These are phyloP conservation scores for Solea senegalensis DNA, from an alignment of 2,113 vertebrate genomes.

Conservation along the genomic window DNA sequence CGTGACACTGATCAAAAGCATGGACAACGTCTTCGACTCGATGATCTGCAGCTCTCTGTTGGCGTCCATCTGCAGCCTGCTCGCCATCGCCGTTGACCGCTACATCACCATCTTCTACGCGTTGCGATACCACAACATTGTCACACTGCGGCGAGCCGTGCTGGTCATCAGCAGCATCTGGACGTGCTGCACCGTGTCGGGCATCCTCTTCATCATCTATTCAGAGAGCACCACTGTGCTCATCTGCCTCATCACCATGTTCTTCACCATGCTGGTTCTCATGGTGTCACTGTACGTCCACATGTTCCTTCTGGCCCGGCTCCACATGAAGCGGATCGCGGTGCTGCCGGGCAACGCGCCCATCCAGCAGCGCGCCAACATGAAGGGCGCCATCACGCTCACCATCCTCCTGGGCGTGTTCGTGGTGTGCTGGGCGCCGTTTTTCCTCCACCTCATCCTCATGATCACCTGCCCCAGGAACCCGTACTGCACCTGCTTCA, in stretches of 20 bases:
- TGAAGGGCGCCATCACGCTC: constrained; percentile 94
- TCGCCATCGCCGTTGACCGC: constrained; percentile 93
- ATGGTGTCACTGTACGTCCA: constrained; percentile 96
- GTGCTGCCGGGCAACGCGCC: constrained; percentile 86
- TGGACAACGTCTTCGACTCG: constrained; percentile 95
- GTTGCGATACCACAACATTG: constrained; percentile 93
- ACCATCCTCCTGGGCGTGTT: constrained; percentile 95
- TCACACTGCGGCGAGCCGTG: constrained; percentile 85
- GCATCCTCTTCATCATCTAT: constrained; percentile 92
- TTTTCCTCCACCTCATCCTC: constrained; percentile 93
- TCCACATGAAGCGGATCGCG: constrained; percentile 92
- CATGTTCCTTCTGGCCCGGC: constrained; percentile 94
- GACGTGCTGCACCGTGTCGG: constrained; percentile 87
- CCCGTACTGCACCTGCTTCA: constrained; percentile 95
- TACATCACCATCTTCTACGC: constrained; percentile 98
- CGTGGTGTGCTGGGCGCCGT: constrained; percentile 95
- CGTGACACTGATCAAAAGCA: constrained; percentile 84
- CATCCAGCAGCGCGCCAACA: constrained; percentile 89
- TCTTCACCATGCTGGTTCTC: constrained; percentile 95
- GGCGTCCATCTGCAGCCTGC: constrained; percentile 94
- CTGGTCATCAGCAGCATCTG: constrained; percentile 88
- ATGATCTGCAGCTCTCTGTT: constrained; percentile 95
- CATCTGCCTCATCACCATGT: constrained; percentile 93
- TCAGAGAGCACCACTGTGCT: constrained; percentile 91
- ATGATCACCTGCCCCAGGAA: constrained; percentile 94